Evolutionary conservation across 2,113 vertebrate genomes (phyloP).

Genomic region (Bufo bufo): DNA sequence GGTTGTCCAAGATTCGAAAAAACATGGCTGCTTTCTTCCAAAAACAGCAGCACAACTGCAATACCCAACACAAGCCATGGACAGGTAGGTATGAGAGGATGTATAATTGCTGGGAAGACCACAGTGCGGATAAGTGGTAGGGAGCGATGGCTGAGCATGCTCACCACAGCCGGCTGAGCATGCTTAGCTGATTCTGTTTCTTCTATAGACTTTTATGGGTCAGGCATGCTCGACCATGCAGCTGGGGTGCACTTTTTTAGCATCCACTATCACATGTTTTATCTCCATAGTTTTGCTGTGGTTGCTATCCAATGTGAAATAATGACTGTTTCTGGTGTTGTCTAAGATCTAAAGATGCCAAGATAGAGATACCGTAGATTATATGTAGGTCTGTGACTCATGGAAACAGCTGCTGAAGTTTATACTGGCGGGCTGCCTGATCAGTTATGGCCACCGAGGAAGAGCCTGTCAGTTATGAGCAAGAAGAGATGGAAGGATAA

Average conservation of each 20-base stretch:
- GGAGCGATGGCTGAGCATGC: too few species aligned
- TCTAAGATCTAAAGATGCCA: slow-evolving; percentile 10
- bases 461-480: background rate
- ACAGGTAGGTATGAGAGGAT: too few species aligned
- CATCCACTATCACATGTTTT: background rate
- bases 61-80: too few species aligned
- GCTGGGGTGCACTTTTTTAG: background rate
- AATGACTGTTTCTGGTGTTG: background rate
- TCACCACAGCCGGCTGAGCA: too few species aligned
- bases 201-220: too few species aligned
- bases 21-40: too few species aligned
- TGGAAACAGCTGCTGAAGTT: background rate
- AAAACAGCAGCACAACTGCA: too few species aligned
- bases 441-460: slow-evolving; percentile 10
- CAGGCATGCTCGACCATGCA: too few species aligned
- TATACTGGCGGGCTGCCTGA: slow-evolving; percentile 6
- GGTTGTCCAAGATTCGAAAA: too few species aligned
- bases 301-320: background rate
- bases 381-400: slow-evolving; percentile 12
- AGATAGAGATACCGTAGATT: background rate
- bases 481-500: slow-evolving; percentile 2
- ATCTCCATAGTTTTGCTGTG: background rate
- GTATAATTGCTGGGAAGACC: too few species aligned
- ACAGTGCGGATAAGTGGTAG: too few species aligned
- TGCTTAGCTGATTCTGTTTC: too few species aligned